A percentile compares a stretch with the other conserved stretches of the same genome.
Evolutionary conservation across 2,113 vertebrate species (phyloP).

Genomic region (Calypte anna): DNA sequence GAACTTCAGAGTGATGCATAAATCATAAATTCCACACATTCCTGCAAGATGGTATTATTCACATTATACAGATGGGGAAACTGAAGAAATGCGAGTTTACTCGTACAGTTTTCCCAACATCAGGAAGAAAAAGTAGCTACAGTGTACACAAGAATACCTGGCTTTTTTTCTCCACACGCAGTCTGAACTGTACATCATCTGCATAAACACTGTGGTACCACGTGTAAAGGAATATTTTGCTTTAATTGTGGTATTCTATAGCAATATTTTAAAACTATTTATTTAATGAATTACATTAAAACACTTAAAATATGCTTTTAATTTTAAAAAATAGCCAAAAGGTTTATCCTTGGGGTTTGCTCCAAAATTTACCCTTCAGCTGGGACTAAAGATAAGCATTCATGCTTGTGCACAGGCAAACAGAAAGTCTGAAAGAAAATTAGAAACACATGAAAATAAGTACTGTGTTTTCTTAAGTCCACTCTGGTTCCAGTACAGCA

Average conservation of each 20-base stretch:
- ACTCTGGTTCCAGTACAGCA: not conserved
- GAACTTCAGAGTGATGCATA: slow-evolving; percentile 2
- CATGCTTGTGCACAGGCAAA: not conserved
- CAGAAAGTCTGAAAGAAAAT: slow-evolving; percentile 44
- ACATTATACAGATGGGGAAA: not conserved
- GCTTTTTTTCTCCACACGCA: not conserved
- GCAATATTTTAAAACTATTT: slow-evolving; percentile 17
- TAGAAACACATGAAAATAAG: slow-evolving; percentile 49
- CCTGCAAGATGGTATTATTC: not conserved
- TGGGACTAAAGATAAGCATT: not conserved
- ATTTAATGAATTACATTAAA: slow-evolving; percentile 33
- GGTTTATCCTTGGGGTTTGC: slow-evolving; percentile 14
- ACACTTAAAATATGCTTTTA: slow-evolving; percentile 13
- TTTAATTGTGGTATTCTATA: not conserved
- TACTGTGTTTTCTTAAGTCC: not conserved
- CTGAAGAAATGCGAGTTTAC: slow-evolving; percentile 13
- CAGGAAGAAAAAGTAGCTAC: not conserved
- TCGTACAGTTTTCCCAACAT: not conserved
- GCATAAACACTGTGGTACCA: not conserved
- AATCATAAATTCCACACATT: slow-evolving; percentile 23
- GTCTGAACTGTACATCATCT: not conserved
- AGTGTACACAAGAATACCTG: not conserved
- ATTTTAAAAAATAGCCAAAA: not conserved
- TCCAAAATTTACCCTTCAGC: slow-evolving; percentile 39
- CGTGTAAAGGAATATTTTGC: not conserved